Evolutionary conservation across 2,888 invertebrate genomes (phyloP), one percentile per base, ranked within the genome.

Genomic region (Apodemia zela): DNA sequence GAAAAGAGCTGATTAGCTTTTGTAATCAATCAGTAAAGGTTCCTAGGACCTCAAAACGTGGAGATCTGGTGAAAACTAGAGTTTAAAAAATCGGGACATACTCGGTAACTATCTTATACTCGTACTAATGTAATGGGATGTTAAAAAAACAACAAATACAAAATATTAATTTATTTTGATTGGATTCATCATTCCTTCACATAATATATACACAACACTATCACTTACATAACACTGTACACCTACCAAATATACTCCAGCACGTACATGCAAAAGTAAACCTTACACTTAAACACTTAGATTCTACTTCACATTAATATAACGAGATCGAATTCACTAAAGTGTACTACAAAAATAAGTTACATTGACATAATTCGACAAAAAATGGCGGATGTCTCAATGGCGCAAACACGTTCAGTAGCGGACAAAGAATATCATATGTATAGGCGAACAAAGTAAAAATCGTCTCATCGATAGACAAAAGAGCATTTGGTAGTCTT

Each of bases 151-250:
- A 15, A 45, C 17, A 25, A 17, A 33, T 68, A 70, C 65, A 68
- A 71, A 68, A 66, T 67, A 71, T 67, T 65, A 65, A 65, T 69
- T 69, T 68, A 67, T 66, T 68, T 61, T 35, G 65, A 65, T 68
- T 66, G 61, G 65, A 65, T 66, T 63, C 21, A 49, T 59, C 17
- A 35, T n/a, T 8, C 29, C 63, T 51, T 61, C 38, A 62, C 63
- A 60, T 61, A 42, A 42, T 42, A 42, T 60, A 38, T 59, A 63
- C 51, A 61, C 45, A 67, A 42, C 1, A 42, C 42, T 15, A 42
- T 42, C 15, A 42, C 42, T 42, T 42, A 42, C 38, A 15, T 42
- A 38, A 21, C n/a, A 42, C 13, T 57, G 11, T 38, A 62, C 49
- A 54, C 35, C 15, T 15, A 61, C n/a, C 21, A 58, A 60, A 47